These are phyloP conservation scores for Lasioglossum morio DNA, from an alignment of 2,888 invertebrate species.

Conservation along the genomic window DNA sequence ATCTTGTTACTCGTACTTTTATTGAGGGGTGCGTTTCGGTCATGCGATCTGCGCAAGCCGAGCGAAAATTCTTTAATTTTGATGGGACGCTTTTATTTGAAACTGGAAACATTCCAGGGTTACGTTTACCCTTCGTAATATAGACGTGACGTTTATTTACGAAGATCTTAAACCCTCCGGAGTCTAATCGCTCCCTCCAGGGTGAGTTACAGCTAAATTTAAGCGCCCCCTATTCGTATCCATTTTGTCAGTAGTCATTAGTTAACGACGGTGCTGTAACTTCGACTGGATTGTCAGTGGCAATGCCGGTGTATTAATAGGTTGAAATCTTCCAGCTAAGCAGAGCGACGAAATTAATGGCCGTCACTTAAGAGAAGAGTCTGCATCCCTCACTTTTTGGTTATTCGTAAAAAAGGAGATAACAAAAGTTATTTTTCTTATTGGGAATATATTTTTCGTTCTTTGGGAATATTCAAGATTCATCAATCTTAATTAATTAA, in stretches of 20 bases:
- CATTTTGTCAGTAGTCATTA: conserved; percentile 48
- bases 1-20: conserved; percentile 12
- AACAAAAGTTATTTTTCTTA: neutral
- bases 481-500: too few species aligned
- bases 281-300: neutral
- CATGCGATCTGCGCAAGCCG: conserved; percentile 10
- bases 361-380: neutral
- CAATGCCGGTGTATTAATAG: neutral
- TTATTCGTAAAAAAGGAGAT: neutral
- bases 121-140: conserved; percentile 30
- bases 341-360: neutral
- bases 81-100: conserved; percentile 35
- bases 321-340: neutral
- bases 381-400: neutral
- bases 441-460: neutral
- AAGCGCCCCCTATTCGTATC: conserved; percentile 26
- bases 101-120: conserved; percentile 48
- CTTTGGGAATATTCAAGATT: neutral
- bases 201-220: conserved; percentile 47
- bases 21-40: neutral
- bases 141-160: conserved; percentile 56
- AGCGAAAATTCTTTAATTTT: conserved; percentile 37
- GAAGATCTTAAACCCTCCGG: conserved; percentile 48
- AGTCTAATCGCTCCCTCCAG: neutral
- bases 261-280: conserved; percentile 23